Percentiles rank a stretch among this genome's conserved stretches.
Evolutionary conservation across 2,888 invertebrate genomes (phyloP).

Genomic region (Hemicrepidius hirtus): DNA sequence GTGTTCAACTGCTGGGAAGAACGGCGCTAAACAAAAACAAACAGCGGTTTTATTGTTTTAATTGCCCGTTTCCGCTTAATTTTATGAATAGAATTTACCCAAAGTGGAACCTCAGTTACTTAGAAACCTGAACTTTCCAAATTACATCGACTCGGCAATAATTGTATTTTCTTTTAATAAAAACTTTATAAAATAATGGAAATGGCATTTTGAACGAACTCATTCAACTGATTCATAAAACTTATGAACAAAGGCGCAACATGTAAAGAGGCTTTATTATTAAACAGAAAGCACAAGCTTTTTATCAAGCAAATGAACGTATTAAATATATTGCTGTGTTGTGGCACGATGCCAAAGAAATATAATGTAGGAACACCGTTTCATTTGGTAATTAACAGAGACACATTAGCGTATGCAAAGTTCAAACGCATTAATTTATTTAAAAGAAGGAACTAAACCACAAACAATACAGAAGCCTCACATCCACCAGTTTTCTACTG

Average conservation of each 20-base stretch:
- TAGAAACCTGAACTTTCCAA: slow-evolving; percentile 29
- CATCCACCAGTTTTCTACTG: too few species aligned
- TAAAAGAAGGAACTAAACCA: too few species aligned
- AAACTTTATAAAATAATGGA: neutral
- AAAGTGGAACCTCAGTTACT: slow-evolving; percentile 27
- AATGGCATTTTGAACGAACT: neutral
- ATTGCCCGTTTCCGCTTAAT: slow-evolving; percentile 40
- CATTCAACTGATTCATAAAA: neutral
- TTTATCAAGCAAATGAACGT: neutral
- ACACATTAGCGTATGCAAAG: too few species aligned
- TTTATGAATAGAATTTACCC: slow-evolving; percentile 19
- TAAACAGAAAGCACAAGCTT: neutral
- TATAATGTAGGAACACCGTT: too few species aligned
- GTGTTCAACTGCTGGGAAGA: slow-evolving; percentile 43
- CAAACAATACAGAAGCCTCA: too few species aligned
- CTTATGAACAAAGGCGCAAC: neutral
- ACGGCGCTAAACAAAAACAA: slow-evolving; percentile 36
- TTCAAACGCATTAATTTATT: too few species aligned
- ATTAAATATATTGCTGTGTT: neutral
- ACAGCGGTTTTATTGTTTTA: slow-evolving; percentile 40
- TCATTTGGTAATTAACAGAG: too few species aligned
- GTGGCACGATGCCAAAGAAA: too few species aligned
- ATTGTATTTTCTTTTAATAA: slow-evolving; percentile 26
- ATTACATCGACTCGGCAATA: slow-evolving; percentile 22
- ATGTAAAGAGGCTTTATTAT: neutral